phyloP scores from a whole-genome alignment of 2,113 vertebrate genomes.

The Lasiurus cinereus region DNA sequence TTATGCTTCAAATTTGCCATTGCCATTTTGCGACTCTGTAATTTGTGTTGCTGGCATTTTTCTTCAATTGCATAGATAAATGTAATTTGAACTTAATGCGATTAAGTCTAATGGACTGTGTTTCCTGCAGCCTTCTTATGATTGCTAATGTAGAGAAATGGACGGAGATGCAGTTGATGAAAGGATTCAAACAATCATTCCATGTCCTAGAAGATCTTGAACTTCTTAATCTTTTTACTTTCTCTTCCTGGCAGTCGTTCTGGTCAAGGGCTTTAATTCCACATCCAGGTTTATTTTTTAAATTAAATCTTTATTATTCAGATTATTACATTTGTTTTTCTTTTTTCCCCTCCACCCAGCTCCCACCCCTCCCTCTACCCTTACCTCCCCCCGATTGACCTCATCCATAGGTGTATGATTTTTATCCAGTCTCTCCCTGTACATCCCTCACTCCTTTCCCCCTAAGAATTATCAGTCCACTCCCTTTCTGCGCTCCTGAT shows the following conservation, averaged over 20 bases:
- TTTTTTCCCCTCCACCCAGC: no score
- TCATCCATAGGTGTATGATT: no score
- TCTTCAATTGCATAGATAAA: slow-evolving; percentile 72
- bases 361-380: no score
- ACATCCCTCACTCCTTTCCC: no score
- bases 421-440: no score
- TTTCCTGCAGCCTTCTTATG: slow-evolving; percentile 24
- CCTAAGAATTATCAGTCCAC: no score
- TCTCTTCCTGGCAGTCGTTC: background rate
- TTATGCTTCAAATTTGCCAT: slow-evolving; percentile 54
- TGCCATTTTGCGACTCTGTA: slow-evolving; percentile 49
- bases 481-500: no score
- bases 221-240: background rate
- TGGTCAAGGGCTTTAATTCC: slow-evolving; percentile 9
- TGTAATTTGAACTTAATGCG: slow-evolving; percentile 67
- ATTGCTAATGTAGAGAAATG: slow-evolving; percentile 24
- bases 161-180: background rate
- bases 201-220: slow-evolving; percentile 18
- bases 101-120: slow-evolving; percentile 73
- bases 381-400: no score
- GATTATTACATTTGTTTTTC: no score
- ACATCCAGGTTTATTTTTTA: background rate
- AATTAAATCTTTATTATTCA: no score
- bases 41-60: slow-evolving; percentile 72
- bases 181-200: slow-evolving; percentile 60